A percentile compares a stretch with the other conserved stretches of the same genome.
phyloP scores from a whole-genome alignment of 2,113 vertebrate species.

The Macroglossus sobrinus region DNA sequence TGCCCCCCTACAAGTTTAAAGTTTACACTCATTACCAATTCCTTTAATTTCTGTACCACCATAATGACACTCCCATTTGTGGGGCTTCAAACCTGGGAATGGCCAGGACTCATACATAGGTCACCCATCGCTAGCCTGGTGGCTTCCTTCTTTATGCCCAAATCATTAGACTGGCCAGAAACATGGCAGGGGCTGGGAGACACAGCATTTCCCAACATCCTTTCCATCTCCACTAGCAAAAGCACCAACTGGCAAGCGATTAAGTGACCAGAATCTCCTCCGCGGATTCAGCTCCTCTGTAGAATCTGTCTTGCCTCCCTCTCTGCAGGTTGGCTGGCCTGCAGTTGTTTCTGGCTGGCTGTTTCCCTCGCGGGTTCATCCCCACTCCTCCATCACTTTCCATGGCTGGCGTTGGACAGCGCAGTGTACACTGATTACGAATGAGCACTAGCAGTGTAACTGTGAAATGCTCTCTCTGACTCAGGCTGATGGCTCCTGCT shows the following conservation, averaged over 20 bases:
- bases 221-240: not conserved
- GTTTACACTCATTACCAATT: not conserved
- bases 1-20: not conserved
- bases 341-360: not conserved
- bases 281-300: not conserved
- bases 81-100: not conserved
- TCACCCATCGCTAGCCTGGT: not conserved
- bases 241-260: accelerated
- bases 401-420: too few relatives aligned
- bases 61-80: not conserved
- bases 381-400: not conserved
- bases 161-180: not conserved
- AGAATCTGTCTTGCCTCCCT: not conserved
- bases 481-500: too few relatives aligned
- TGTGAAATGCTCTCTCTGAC: too few relatives aligned
- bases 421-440: not conserved
- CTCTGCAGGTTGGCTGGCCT: not conserved
- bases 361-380: not conserved
- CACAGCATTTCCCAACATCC: not conserved
- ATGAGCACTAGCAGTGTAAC: not conserved
- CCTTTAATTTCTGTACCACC: not conserved
- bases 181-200: not conserved
- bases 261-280: not conserved
- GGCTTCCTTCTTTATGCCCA: not conserved
- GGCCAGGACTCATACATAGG: not conserved